Evolutionary conservation across 2,888 invertebrate species (phyloP), one percentile per base, ranked within the genome.

Genomic region (Sphaerophoria rueppellii): DNA sequence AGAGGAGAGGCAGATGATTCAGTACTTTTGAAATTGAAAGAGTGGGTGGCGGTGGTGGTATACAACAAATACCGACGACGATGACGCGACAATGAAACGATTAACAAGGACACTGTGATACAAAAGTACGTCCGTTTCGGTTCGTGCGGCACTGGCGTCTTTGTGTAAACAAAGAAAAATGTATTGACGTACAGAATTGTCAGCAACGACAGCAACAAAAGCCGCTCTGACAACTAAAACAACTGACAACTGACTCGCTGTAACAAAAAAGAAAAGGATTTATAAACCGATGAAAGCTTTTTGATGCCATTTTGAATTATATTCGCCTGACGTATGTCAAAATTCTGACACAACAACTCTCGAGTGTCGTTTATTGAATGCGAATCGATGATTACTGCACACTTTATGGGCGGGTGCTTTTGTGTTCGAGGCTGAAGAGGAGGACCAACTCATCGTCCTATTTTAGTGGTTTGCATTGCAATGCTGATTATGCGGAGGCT

Each of bases 61-160:
- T 0, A 46, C 32, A 52, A 54, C 14, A 37, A 57, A 34, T 35
- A 57, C 37, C 7, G 4, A 40, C 40, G 16, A 16, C 9, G 4
- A 4, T 43, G 7, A 12, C 11, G 14, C 14, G n/a, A 14, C 14
- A 1, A 55, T 4, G 0, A 32, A 6, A 16, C 16, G 67, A n/a
- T n/a, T n/a, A n/a, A 58, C 80, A 85, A 85, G 83, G 83, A 85
- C 83, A 76, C 63, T 48, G 3, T 34, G n/a, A 72, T 32, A 16
- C 46, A 37, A 67, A 50, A 69, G 61, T 67, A 60, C 48, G 75
- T 65, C 72, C 58, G 75, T 54, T 54, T 24, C 12, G 24, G n/a
- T 35, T 6, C 11, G 11, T 11, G 43, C 12, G 24, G 24, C 1
- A 24, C 24, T 35, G 48, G 16, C 50, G 50, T 65, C 34, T 46